Evolutionary conservation across 2,797 vertebrate genomes (phyloP).

Genomic region (Melanotaenia trifasciata): DNA sequence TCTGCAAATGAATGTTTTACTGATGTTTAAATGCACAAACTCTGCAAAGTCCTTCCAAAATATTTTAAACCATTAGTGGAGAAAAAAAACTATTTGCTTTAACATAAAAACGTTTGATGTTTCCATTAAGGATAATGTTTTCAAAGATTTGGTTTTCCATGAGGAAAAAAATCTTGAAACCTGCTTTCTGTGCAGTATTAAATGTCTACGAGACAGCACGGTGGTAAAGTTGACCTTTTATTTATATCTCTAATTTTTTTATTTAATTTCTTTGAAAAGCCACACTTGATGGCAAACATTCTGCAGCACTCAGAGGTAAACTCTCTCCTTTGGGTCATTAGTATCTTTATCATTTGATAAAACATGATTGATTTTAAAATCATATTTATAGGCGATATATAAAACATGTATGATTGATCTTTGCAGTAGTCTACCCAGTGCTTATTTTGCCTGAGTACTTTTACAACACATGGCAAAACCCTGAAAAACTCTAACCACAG

Average conservation of each 20-base stretch:
- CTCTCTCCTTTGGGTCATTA: constrained; percentile 14
- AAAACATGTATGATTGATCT: constrained; percentile 26
- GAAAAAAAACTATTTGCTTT: constrained; percentile 70
- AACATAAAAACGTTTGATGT: constrained; percentile 73
- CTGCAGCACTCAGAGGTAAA: constrained; percentile 20
- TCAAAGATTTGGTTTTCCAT: constrained; percentile 69
- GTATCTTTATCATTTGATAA: constrained; percentile 6
- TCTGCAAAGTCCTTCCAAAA: constrained; percentile 76
- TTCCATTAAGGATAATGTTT: constrained; percentile 72
- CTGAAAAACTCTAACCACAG: constrained; percentile 71
- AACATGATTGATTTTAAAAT: constrained; percentile 7
- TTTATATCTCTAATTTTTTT: not conserved
- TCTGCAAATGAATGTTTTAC: constrained; percentile 80
- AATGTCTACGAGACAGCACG: constrained; percentile 49
- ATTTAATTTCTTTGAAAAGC: constrained; percentile 9
- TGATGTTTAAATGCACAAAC: constrained; percentile 77
- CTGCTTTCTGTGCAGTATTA: constrained; percentile 52
- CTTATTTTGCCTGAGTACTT: constrained; percentile 20
- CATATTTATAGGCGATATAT: constrained; percentile 31
- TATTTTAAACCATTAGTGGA: constrained; percentile 77
- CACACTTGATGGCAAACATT: constrained; percentile 26
- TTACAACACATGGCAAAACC: constrained; percentile 59
- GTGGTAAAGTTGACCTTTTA: constrained; percentile 40
- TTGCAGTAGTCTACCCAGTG: constrained; percentile 1
- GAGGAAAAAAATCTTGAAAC: constrained; percentile 49